Evolutionary conservation across 2,888 invertebrate species (phyloP).

Genomic region (Nowickia ferox): DNA sequence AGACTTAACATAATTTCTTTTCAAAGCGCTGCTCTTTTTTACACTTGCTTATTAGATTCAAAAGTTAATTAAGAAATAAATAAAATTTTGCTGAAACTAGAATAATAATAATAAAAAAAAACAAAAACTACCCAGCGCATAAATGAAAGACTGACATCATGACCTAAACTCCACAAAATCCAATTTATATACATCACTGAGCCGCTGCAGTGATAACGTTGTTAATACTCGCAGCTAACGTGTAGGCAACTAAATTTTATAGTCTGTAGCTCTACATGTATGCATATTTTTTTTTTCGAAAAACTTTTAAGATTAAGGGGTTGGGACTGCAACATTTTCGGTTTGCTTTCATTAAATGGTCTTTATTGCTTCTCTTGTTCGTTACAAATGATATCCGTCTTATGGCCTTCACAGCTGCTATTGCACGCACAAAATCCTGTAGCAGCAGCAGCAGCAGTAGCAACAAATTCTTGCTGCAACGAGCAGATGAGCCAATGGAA

Average conservation of each 20-base stretch:
- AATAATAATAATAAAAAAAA: neutral
- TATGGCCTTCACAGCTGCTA: neutral
- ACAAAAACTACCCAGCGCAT: neutral
- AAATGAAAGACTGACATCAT: slow-evolving; percentile 30
- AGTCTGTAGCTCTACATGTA: neutral
- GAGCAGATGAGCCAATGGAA: too few species aligned
- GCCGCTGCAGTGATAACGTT: slow-evolving; percentile 2
- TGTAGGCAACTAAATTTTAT: neutral
- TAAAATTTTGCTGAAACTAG: neutral
- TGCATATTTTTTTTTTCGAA: neutral
- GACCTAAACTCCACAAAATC: slow-evolving; percentile 22
- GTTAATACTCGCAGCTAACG: neutral
- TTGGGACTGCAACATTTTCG: neutral
- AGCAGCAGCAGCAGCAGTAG: too few species aligned
- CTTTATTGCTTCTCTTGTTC: neutral
- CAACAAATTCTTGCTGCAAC: too few species aligned
- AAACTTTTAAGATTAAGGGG: slow-evolving; percentile 4
- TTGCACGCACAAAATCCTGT: neutral
- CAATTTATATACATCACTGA: slow-evolving; percentile 11
- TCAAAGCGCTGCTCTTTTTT: slow-evolving; percentile 6
- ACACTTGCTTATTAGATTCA: neutral
- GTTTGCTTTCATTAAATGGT: slow-evolving; percentile 15
- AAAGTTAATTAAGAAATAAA: slow-evolving; percentile 40
- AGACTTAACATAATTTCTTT: slow-evolving; percentile 32
- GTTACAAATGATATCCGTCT: slow-evolving; percentile 17